Base-by-base conservation (phyloP, 2,797 vertebrate species). In the Anguilla anguilla region DNA sequence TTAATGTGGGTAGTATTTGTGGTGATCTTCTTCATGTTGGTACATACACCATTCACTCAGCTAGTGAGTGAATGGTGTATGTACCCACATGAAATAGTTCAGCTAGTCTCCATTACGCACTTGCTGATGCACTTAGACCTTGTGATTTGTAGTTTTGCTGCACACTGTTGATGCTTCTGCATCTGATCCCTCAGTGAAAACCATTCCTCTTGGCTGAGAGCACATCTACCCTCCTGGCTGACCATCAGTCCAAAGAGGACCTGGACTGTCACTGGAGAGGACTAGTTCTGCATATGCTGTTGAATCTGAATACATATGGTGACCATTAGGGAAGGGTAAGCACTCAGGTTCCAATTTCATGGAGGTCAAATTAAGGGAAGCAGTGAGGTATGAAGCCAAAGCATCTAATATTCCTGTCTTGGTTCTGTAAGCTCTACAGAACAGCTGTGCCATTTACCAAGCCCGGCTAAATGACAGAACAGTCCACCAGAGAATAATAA, bases 311-410 rank as follows among this genome's bases (percentile, higher is more conserved):
- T 46, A 49, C 49, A 22, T 39, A 77, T 22, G 15, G 31, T 77
- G 72, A 77, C 15, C 28, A 39, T 46, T 46, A 43, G 7, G 72
- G 72, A 77, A 77, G 74, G 74, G 35, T 17, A 77, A 77, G 79
- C 46, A 13, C 43, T 82, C 77, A 22, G 39, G 77, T 81, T 81
- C 79, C 46, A n/a, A 46, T 25, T 82, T 82, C 43, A n/a, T 22
- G 43, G 46, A 81, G 77, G 77, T 81, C 77, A 81, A 25, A 81
- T 81, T 46, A 81, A 49, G 39, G 77, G 77, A 82, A 82, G 15
- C 5, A 6, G 74, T 19, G n/a, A 77, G 74, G 35, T 15, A 2
- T 22, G 25, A 25, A 49, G 46, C 46, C 46, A 82, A 46, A 43
- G 69, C 11, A 39, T 39, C 13, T 17, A 22, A 6, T 22, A 28